Percentiles rank a stretch among this genome's conserved stretches.
These are phyloP conservation scores for Motacilla alba DNA, from an alignment of 2,113 vertebrate species.

Conservation along the genomic window DNA sequence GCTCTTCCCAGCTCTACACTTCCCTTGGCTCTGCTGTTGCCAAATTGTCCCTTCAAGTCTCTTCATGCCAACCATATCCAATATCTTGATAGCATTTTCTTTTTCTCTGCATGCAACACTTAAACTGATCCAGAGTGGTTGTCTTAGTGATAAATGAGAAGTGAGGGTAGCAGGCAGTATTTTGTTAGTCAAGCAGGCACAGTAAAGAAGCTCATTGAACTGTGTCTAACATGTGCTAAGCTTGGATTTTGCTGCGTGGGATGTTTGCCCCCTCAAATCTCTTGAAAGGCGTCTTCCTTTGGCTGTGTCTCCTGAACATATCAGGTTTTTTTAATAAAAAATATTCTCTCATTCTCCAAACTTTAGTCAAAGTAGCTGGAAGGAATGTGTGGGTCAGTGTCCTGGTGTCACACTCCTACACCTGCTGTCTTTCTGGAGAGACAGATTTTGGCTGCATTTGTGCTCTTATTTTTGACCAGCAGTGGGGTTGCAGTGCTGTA, in stretches of 20 bases:
- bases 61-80: neutral
- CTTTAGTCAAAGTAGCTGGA: neutral
- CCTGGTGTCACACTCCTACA: neutral
- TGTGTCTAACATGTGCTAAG: neutral
- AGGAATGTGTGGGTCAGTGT: neutral
- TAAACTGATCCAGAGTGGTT: neutral
- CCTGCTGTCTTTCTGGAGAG: neutral
- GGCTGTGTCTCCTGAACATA: neutral
- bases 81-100: neutral
- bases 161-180: neutral
- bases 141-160: neutral
- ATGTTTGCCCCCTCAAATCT: neutral
- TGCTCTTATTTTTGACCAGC: neutral
- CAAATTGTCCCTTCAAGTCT: neutral
- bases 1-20: neutral
- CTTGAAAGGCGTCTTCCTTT: neutral
- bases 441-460: neutral
- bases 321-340: neutral
- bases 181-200: neutral
- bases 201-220: neutral
- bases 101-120: neutral
- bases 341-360: neutral
- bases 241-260: neutral
- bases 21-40: neutral
- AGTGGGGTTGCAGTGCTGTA: neutral